Percentiles rank a stretch among this genome's conserved stretches.
Conservation (phyloP, 2,888 invertebrate species). For the Aphelenchoides bicaudatus region DNA sequence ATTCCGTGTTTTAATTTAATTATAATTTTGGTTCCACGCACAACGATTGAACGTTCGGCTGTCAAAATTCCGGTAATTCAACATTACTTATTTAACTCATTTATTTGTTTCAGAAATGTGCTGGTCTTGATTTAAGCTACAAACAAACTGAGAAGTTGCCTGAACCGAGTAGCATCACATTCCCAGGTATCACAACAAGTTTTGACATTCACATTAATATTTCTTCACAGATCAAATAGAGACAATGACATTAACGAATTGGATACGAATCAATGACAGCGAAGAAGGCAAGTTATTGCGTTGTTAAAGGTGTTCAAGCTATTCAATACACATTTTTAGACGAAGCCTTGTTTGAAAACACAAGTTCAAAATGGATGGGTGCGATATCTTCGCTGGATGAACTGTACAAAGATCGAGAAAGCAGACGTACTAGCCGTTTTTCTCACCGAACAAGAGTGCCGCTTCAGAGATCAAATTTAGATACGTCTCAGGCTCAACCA, state of each 20-base stretch:
- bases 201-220: too few species aligned
- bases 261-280: conserved; percentile 8
- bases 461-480: not conserved
- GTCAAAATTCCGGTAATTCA: too few species aligned
- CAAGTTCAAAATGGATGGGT: not conserved
- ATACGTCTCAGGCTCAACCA: too few species aligned
- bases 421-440: not conserved
- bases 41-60: too few species aligned
- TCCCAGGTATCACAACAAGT: too few species aligned
- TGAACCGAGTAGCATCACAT: too few species aligned
- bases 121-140: not conserved
- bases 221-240: too few species aligned
- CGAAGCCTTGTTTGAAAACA: not conserved
- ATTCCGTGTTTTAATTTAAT: too few species aligned
- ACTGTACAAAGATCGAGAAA: not conserved
- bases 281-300: conserved; percentile 5
- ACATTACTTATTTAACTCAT: too few species aligned
- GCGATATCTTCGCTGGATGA: conserved; percentile 1
- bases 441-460: not conserved
- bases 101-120: conserved; percentile 1
- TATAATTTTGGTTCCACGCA: too few species aligned
- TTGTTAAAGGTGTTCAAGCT: too few species aligned
- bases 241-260: conserved; percentile 12
- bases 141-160: not conserved
- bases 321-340: not conserved